Evolutionary conservation across 2,888 invertebrate species (phyloP).

Genomic region (Drosophila subquinaria): DNA sequence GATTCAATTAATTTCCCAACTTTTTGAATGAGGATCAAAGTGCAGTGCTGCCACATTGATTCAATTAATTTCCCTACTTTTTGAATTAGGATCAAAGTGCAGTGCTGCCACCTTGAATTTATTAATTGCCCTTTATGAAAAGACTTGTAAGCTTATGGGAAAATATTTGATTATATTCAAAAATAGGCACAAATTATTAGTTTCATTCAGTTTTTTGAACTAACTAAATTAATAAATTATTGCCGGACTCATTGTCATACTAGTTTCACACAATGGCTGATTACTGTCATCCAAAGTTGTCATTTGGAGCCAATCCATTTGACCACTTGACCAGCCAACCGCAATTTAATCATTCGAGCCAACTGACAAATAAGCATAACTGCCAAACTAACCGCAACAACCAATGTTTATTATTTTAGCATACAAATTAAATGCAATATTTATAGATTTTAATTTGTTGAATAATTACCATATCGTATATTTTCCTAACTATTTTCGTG

Average conservation of each 20-base stretch:
- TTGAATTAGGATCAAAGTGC: too few relatives aligned
- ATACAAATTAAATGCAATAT: constrained; percentile 75
- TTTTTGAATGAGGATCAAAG: not conserved
- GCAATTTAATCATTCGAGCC: constrained; percentile 72
- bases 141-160: too few relatives aligned
- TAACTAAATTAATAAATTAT: not conserved
- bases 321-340: constrained; percentile 54
- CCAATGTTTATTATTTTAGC: constrained; percentile 80
- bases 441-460: constrained; percentile 69
- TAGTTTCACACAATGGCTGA: constrained; percentile 39
- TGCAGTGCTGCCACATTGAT: not conserved
- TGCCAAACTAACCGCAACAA: constrained; percentile 59
- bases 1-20: not conserved
- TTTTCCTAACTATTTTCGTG: constrained; percentile 24
- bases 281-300: constrained; percentile 35
- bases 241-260: constrained; percentile 15
- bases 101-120: not conserved
- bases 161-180: not conserved
- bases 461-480: constrained; percentile 56
- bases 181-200: not conserved
- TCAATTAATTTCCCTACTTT: not conserved
- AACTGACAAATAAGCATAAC: constrained; percentile 48
- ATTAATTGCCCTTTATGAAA: not conserved
- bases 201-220: not conserved
- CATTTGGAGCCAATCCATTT: constrained; percentile 30